Conservation (phyloP, 2,113 vertebrate species). For the Rhinogobius similis region DNA sequence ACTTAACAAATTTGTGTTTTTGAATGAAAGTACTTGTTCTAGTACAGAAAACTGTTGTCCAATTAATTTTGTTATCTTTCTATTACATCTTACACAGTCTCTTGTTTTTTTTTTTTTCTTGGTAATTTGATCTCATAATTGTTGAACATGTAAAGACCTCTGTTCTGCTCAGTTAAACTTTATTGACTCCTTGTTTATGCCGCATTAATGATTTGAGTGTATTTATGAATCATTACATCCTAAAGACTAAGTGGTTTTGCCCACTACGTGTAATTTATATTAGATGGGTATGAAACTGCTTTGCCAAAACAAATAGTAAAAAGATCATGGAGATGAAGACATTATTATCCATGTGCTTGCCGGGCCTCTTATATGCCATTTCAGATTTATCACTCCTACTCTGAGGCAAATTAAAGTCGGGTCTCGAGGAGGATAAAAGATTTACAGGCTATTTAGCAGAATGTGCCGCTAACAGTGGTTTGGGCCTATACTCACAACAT, state of each 20-base stretch:
- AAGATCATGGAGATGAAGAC: slow-evolving; percentile 27
- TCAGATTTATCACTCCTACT: slow-evolving; percentile 47
- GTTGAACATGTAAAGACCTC: background rate
- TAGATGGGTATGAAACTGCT: background rate
- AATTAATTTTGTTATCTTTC: no score
- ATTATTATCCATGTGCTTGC: slow-evolving; percentile 31
- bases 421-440: slow-evolving; percentile 46
- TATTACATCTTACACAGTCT: background rate
- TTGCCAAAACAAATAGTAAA: slow-evolving; percentile 13
- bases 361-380: slow-evolving; percentile 16
- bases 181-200: slow-evolving; percentile 34
- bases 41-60: no score
- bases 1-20: no score
- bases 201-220: slow-evolving; percentile 26
- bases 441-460: slow-evolving; percentile 53
- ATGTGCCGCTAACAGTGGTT: slow-evolving; percentile 52
- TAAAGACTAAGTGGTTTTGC: slow-evolving; percentile 26
- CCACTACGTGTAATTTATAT: slow-evolving; percentile 1
- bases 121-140: background rate
- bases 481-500: slow-evolving; percentile 57
- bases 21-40: no score
- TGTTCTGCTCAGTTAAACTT: slow-evolving; percentile 40
- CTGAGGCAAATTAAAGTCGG: slow-evolving; percentile 48
- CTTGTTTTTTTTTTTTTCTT: no score
- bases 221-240: slow-evolving; percentile 28